A percentile compares a stretch with the other conserved stretches of the same genome.
These are phyloP conservation scores for Stenoptilia bipunctidactyla DNA, from an alignment of 2,888 invertebrate species.

Conservation along the genomic window DNA sequence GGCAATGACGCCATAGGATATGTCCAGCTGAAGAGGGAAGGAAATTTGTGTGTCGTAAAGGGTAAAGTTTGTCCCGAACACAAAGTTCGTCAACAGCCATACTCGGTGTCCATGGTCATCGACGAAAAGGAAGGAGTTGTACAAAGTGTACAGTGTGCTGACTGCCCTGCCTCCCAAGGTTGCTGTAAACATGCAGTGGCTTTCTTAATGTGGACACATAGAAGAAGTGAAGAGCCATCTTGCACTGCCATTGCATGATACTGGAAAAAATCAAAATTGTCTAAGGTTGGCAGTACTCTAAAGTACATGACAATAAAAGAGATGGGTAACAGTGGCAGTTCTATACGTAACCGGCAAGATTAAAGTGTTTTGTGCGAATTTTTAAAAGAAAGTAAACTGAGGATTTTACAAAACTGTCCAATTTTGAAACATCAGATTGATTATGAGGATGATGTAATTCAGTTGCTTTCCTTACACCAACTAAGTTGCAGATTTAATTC, in stretches of 20 bases:
- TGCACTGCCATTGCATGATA: slow-evolving; percentile 19
- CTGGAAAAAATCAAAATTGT: slow-evolving; percentile 24
- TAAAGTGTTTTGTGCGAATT: neutral
- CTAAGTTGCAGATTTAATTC: slow-evolving; percentile 15
- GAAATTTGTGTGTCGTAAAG: neutral
- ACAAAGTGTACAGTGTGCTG: neutral
- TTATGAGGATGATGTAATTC: slow-evolving; percentile 8
- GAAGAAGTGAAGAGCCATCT: slow-evolving; percentile 19
- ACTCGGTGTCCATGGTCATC: neutral
- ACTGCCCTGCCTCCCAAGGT: slow-evolving; percentile 15
- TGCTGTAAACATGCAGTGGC: slow-evolving; percentile 26
- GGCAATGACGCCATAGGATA: slow-evolving; percentile 4
- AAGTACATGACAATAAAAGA: slow-evolving; percentile 23
- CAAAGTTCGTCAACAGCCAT: neutral
- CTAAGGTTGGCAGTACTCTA: slow-evolving; percentile 20
- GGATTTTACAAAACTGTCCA: slow-evolving; percentile 16
- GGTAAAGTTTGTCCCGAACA: neutral
- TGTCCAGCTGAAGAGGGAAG: slow-evolving; percentile 4
- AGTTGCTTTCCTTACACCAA: slow-evolving; percentile 12
- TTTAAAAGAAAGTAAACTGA: slow-evolving; percentile 14
- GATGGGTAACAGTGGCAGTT: slow-evolving; percentile 16
- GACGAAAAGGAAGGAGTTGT: neutral
- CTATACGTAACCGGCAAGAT: slow-evolving; percentile 14
- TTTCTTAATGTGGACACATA: slow-evolving; percentile 24
- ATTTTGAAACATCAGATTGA: slow-evolving; percentile 18